Evolutionary conservation across 2,113 vertebrate genomes (phyloP).

Genomic region (Urocynchramus pylzowi): DNA sequence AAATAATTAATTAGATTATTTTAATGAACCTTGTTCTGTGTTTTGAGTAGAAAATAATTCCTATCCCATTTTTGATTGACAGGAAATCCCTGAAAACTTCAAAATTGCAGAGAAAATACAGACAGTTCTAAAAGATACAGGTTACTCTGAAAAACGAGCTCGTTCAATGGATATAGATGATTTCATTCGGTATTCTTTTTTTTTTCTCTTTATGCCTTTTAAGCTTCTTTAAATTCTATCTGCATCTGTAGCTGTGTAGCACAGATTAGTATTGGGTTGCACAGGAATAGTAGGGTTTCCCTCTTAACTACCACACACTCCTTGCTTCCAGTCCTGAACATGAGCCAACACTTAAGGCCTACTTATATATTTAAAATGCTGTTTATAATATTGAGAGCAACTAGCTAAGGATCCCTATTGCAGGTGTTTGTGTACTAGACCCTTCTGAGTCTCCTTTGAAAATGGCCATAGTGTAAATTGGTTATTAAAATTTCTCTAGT

Average conservation of each 20-base stretch:
- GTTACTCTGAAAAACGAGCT: conserved; percentile 88
- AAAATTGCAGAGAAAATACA: conserved; percentile 89
- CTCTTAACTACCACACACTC: neutral
- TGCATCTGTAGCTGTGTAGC: neutral
- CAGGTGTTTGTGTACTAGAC: neutral
- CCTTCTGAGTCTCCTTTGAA: neutral
- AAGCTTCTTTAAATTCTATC: neutral
- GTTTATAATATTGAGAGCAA: neutral
- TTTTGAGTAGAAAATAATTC: neutral
- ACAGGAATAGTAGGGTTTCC: neutral
- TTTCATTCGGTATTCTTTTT: conserved; percentile 89
- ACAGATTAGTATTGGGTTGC: neutral
- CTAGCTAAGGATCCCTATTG: neutral
- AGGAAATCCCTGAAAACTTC: conserved; percentile 90
- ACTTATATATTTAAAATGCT: neutral
- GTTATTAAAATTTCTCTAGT: neutral
- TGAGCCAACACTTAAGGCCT: neutral
- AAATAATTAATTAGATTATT: neutral
- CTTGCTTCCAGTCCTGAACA: neutral
- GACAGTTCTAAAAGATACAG: conserved; percentile 80
- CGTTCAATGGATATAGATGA: conserved; percentile 96
- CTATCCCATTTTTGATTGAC: conserved; percentile 52
- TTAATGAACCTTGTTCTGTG: neutral
- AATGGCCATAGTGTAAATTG: neutral
- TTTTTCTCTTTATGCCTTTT: neutral